These are phyloP conservation scores for Sander lucioperca DNA, from an alignment of 2,113 vertebrate species.

Conservation along the genomic window DNA sequence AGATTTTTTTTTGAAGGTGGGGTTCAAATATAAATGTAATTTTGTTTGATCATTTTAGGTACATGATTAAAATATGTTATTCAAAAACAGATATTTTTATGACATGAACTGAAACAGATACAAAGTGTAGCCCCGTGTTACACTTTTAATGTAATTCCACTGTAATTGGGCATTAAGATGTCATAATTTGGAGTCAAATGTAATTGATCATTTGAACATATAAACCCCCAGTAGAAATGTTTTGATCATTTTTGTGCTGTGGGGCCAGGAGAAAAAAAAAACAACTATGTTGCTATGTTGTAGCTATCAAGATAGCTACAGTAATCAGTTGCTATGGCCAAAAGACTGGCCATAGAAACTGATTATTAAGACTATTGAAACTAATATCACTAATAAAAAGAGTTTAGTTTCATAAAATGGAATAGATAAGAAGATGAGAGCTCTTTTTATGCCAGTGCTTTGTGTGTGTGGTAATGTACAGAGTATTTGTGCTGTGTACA, in stretches of 20 bases:
- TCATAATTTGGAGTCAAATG: background rate
- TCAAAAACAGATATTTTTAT: background rate
- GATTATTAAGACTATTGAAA: slow-evolving; percentile 7
- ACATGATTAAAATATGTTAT: background rate
- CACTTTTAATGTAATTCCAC: background rate
- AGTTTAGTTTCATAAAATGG: slow-evolving; percentile 6
- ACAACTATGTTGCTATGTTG: background rate
- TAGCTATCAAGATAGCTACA: background rate
- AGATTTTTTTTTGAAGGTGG: background rate
- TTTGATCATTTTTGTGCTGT: background rate
- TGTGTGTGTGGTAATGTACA: background rate
- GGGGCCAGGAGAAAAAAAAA: too few relatives aligned
- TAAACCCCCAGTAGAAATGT: background rate
- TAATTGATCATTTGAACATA: background rate
- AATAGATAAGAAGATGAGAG: background rate
- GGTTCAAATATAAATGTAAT: background rate
- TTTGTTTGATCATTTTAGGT: background rate
- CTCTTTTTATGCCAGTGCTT: slow-evolving; percentile 15
- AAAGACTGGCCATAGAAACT: background rate
- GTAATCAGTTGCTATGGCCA: too few relatives aligned
- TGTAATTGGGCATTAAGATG: background rate
- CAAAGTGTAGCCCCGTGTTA: too few relatives aligned
- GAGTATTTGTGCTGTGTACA: slow-evolving; percentile 25
- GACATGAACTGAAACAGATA: background rate
- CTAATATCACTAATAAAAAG: background rate